Conservation (phyloP, 2,888 invertebrate genomes). For the Cyclophora punctaria region DNA sequence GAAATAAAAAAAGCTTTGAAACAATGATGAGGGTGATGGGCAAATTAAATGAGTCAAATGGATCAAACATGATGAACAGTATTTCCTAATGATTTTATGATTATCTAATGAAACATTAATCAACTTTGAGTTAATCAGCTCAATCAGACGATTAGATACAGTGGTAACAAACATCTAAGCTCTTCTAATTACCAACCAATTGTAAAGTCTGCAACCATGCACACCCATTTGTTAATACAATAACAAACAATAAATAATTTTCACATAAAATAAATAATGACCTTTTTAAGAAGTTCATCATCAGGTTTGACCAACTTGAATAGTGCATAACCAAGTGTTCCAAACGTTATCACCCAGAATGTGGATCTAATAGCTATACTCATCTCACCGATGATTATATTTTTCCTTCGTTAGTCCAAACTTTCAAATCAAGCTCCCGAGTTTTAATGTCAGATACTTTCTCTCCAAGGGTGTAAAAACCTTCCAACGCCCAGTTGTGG, state of each 20-base stretch:
- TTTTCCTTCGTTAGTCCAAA: constrained; percentile 74
- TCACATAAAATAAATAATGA: constrained; percentile 40
- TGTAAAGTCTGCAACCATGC: constrained; percentile 21
- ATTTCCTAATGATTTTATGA: constrained; percentile 7
- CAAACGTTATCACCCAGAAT: constrained; percentile 76
- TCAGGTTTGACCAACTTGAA: constrained; percentile 72
- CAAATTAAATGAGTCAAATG: constrained; percentile 22
- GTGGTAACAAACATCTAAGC: not conserved
- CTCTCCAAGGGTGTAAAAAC: constrained; percentile 82
- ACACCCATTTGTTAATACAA: constrained; percentile 26
- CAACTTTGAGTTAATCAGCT: not conserved
- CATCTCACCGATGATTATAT: constrained; percentile 63
- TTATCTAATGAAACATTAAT: not conserved
- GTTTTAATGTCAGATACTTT: constrained; percentile 66
- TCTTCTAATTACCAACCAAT: not conserved
- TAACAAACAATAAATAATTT: constrained; percentile 17
- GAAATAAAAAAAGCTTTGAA: constrained; percentile 10
- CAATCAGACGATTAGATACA: too few species aligned
- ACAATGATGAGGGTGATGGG: not conserved
- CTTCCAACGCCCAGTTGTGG: constrained; percentile 78
- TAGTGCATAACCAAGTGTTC: constrained; percentile 76
- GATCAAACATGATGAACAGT: constrained; percentile 47
- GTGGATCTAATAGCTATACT: constrained; percentile 63
- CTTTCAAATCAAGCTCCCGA: constrained; percentile 71
- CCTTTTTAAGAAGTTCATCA: constrained; percentile 72